Conservation (phyloP, 1,140 invertebrate genomes). For the Drosophila bifasciata region DNA sequence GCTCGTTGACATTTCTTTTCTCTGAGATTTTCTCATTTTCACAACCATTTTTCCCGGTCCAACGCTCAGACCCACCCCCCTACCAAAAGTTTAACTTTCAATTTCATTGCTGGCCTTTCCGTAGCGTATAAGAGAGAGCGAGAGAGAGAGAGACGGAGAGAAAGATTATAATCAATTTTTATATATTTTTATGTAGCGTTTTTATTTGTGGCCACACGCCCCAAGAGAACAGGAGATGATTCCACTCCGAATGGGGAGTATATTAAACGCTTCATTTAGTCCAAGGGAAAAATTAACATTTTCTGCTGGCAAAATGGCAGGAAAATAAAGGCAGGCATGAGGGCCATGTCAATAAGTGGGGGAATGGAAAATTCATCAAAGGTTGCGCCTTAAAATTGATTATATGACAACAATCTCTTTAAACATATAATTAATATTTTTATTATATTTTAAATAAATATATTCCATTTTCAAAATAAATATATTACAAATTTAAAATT, state of each 20-base stretch:
- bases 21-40: constrained; percentile 21
- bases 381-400: no score
- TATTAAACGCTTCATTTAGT: constrained; percentile 56
- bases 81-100: constrained; percentile 48
- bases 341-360: no score
- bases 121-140: neutral
- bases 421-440: no score
- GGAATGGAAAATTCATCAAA: constrained; percentile 38
- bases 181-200: constrained; percentile 69
- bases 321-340: constrained; percentile 26
- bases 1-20: constrained; percentile 74
- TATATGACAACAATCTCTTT: no score
- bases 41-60: neutral
- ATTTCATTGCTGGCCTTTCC: constrained; percentile 34
- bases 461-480: no score
- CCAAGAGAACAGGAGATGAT: constrained; percentile 14
- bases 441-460: no score
- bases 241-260: neutral
- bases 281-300: constrained; percentile 50
- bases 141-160: neutral
- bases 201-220: constrained; percentile 34
- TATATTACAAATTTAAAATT: no score
- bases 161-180: constrained; percentile 72
- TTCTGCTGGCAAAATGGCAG: neutral
- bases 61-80: no score